A percentile compares a stretch with the other conserved stretches of the same genome.
phyloP scores from a whole-genome alignment of 2,888 invertebrate species.

The Unio delphinus region DNA sequence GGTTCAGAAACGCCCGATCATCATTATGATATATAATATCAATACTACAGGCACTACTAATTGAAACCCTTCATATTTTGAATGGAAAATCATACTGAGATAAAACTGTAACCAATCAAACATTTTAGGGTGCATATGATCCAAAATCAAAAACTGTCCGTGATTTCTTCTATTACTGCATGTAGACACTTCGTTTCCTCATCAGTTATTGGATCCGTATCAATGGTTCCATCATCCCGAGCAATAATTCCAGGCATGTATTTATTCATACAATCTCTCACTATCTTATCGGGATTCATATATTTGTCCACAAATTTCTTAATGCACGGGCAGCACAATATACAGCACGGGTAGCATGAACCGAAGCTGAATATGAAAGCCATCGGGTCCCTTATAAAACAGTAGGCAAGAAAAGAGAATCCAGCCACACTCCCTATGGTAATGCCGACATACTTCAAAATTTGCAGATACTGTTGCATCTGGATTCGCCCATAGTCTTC shows the following conservation, averaged over 20 bases:
- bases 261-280: slow-evolving; percentile 41
- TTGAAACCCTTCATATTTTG: too few species aligned
- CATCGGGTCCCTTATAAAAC: slow-evolving; percentile 49
- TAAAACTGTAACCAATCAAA: too few species aligned
- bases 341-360: slow-evolving; percentile 50
- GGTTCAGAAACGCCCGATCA: too few species aligned
- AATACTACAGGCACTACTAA: too few species aligned
- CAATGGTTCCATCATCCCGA: slow-evolving; percentile 42
- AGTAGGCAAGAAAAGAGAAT: slow-evolving; percentile 35
- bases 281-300: slow-evolving; percentile 24
- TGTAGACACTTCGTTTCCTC: slow-evolving; percentile 47
- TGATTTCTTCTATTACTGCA: slow-evolving; percentile 43
- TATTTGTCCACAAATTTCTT: slow-evolving; percentile 30
- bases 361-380: slow-evolving; percentile 49
- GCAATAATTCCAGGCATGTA: slow-evolving; percentile 52
- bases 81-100: too few species aligned
- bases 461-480: slow-evolving; percentile 18
- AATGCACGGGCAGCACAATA: slow-evolving; percentile 44
- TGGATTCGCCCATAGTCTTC: slow-evolving; percentile 31
- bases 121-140: neutral
- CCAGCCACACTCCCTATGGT: slow-evolving; percentile 34
- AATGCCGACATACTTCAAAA: slow-evolving; percentile 31
- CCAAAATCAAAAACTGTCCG: slow-evolving; percentile 5
- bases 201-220: slow-evolving; percentile 39
- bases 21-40: too few species aligned